Percentiles rank a stretch among this genome's conserved stretches.
Evolutionary conservation across 2,113 vertebrate species (phyloP).

Genomic region (Micronisus gabar): DNA sequence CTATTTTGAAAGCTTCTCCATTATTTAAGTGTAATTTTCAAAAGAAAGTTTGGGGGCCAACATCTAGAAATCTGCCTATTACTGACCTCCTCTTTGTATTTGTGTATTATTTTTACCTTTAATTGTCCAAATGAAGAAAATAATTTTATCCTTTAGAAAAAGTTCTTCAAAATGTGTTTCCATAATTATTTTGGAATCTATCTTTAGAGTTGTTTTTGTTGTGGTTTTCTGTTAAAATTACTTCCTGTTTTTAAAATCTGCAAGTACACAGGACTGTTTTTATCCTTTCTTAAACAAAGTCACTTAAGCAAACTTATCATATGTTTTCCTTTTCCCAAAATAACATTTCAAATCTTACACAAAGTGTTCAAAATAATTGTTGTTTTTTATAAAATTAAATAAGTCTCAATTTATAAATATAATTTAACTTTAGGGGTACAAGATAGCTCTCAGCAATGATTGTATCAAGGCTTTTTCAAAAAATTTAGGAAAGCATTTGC

Average conservation of each 20-base stretch:
- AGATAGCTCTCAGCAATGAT: conserved; percentile 31
- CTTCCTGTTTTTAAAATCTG: conserved; percentile 72
- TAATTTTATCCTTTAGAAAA: conserved; percentile 65
- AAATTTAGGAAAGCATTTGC: conserved; percentile 34
- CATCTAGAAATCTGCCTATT: conserved; percentile 8
- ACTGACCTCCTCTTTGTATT: not conserved
- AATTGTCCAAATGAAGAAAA: conserved; percentile 59
- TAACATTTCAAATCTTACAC: conserved; percentile 65
- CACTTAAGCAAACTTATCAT: conserved; percentile 69
- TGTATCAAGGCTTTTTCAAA: conserved; percentile 49
- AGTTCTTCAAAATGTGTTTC: conserved; percentile 62
- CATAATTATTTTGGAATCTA: conserved; percentile 66
- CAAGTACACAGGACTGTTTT: conserved; percentile 64
- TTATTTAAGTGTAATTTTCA: not conserved
- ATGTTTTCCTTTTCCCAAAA: conserved; percentile 72
- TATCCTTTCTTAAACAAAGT: conserved; percentile 68
- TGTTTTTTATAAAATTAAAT: conserved; percentile 59
- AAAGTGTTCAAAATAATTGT: conserved; percentile 61
- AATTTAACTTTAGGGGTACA: conserved; percentile 48
- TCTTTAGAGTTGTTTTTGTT: conserved; percentile 76
- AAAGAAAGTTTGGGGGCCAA: not conserved
- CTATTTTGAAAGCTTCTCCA: not conserved
- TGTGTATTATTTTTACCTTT: conserved; percentile 36
- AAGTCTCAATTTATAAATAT: conserved; percentile 58
- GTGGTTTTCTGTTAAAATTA: conserved; percentile 73